Base-by-base conservation (phyloP, 2,797 vertebrate genomes). In the Diglossa cyanea region DNA sequence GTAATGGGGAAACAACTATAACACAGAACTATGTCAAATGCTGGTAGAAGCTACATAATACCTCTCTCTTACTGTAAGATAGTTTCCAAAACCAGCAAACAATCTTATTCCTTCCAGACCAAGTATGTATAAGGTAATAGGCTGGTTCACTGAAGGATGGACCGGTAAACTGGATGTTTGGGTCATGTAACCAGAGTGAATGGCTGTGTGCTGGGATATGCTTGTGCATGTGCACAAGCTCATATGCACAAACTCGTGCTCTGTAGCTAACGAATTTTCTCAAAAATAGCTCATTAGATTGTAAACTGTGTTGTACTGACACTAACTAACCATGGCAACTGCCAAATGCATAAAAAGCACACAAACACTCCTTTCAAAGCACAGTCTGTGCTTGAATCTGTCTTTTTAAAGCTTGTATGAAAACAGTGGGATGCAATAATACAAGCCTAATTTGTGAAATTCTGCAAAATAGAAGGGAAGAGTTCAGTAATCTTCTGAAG, bases 291-390 rank as follows among this genome's bases (percentile, higher is more conserved):
- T 87, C 67, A 73, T 85, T 93, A 48, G 65, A 54, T 54, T 67
- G 25, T 73, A 88, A 94, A 85, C 65, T 54, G 24, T 88, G 65
- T 71, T 90, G 61, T 33, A 71, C 57, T 71, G 87, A 93, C 45
- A 80, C 71, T 86, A 93, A 94, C 85, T 80, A 90, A 86, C 57
- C 50, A 48, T 72, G 85, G 76, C 72, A 94, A 91, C 72, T 87
- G 82, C 75, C 93, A 93, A 80, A 81, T 37, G 14, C 37, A 82
- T 85, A 76, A 89, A 92, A 95, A 79, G n/a, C 37, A 58, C 37
- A 74, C 45, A 87, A 91, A 86, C n/a, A 65, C 45, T 67, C 44
- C 26, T 80, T 86, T 95, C 90, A 88, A 83, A 77, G 61, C 79
- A 89, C 51, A 90, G 78, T 57, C 85, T 86, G 71, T 57, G 35